phyloP scores from a whole-genome alignment of 1,140 invertebrate genomes.

The Drosophila burlai region DNA sequence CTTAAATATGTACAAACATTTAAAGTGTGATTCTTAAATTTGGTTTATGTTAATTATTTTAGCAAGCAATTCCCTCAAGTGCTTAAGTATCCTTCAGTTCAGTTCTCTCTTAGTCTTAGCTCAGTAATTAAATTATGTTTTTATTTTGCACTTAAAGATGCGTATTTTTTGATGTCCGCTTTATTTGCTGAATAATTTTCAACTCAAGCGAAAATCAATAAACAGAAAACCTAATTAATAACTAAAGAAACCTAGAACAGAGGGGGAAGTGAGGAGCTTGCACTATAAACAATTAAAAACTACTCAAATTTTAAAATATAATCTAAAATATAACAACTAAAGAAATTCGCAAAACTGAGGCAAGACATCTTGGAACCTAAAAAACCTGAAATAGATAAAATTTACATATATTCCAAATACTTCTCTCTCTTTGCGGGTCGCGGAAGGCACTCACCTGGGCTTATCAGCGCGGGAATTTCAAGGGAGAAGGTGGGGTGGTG shows the following conservation, averaged over 20 bases:
- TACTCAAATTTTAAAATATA: background rate
- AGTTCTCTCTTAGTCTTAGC: too few species aligned
- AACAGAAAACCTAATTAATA: background rate
- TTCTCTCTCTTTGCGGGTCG: background rate
- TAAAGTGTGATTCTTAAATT: too few species aligned
- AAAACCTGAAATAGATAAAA: background rate
- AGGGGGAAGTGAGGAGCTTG: background rate
- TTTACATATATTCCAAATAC: background rate
- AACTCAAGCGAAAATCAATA: background rate
- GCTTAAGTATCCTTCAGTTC: background rate
- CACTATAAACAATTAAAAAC: background rate
- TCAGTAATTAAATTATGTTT: background rate
- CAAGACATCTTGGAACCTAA: background rate
- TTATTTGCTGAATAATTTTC: background rate
- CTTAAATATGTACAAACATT: background rate
- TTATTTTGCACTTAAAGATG: too few species aligned
- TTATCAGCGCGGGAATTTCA: conserved; percentile 8
- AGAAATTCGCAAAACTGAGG: too few species aligned
- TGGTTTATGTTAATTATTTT: too few species aligned
- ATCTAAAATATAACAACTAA: background rate
- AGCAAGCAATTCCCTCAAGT: background rate
- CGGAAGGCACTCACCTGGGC: background rate
- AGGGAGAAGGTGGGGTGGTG: background rate
- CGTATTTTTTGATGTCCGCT: background rate
- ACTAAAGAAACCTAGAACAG: too few species aligned